A percentile compares a stretch with the other conserved stretches of the same genome.
These are phyloP conservation scores for Petrocephalus sullivani DNA, from an alignment of 2,797 vertebrate genomes.

Conservation along the genomic window DNA sequence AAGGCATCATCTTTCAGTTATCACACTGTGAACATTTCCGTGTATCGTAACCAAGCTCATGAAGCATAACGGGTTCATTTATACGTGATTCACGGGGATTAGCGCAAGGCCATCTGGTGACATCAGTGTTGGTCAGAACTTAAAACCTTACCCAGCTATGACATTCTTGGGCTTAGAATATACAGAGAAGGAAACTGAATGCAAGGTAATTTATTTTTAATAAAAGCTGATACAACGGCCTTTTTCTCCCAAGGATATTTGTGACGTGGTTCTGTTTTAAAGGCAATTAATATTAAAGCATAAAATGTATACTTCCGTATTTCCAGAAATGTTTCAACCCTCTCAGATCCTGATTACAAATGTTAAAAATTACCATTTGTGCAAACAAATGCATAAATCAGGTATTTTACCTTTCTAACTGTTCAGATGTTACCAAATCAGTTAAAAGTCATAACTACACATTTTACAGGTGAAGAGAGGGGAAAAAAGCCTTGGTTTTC, in stretches of 20 bases:
- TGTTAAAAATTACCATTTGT: neutral
- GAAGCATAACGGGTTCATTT: constrained; percentile 14
- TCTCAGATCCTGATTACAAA: neutral
- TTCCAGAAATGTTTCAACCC: neutral
- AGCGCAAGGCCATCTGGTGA: constrained; percentile 12
- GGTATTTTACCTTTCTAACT: neutral
- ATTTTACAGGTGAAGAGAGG: neutral
- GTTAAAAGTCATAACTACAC: neutral
- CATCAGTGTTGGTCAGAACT: constrained; percentile 11
- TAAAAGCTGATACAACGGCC: neutral
- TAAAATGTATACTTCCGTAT: neutral
- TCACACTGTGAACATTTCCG: constrained; percentile 14
- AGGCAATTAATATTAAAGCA: neutral
- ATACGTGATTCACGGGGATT: constrained; percentile 14
- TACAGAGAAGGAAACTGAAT: neutral
- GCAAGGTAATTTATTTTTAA: constrained; percentile 3
- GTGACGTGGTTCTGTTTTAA: neutral
- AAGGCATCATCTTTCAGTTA: constrained; percentile 14
- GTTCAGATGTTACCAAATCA: neutral
- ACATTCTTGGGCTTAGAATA: constrained; percentile 1
- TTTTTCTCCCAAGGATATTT: neutral
- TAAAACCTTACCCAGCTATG: constrained; percentile 1
- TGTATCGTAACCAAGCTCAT: constrained; percentile 12
- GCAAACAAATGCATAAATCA: neutral
- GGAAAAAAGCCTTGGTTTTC: neutral